Conservation (phyloP, 2,113 vertebrate species). For the Carassius gibelio region DNA sequence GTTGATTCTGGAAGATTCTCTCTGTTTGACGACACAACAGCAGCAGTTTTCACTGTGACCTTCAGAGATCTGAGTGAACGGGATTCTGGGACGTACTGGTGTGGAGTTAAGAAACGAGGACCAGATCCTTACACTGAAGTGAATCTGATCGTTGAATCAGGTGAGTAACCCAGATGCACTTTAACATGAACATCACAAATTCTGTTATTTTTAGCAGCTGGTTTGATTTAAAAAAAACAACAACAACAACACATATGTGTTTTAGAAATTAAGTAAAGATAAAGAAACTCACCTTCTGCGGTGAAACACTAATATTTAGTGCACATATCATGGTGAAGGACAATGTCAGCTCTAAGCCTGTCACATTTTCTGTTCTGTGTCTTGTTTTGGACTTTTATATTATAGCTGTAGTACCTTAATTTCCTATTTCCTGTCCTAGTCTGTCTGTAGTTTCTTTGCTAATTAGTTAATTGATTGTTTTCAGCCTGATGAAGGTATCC, state of each 20-base stretch:
- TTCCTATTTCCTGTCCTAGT: neutral
- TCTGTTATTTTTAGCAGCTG: too few species aligned
- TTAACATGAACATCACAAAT: neutral
- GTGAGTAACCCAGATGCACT: constrained; percentile 37
- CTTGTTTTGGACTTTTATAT: neutral
- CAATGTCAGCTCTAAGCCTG: neutral
- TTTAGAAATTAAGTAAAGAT: too few species aligned
- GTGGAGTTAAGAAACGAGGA: neutral
- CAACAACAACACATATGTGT: too few species aligned
- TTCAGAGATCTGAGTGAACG: too few species aligned
- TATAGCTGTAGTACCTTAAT: neutral
- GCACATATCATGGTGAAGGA: neutral
- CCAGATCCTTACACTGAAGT: constrained; percentile 49
- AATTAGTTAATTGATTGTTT: neutral
- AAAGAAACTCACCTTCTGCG: too few species aligned
- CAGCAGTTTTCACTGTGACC: too few species aligned
- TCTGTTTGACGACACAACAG: neutral
- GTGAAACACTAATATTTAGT: too few species aligned
- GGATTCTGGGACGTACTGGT: constrained; percentile 63
- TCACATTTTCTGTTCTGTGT: too few species aligned
- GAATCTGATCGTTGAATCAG: constrained; percentile 54
- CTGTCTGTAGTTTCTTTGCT: neutral
- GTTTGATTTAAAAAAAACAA: too few species aligned
- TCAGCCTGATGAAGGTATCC: neutral
- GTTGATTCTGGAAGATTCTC: constrained; percentile 47